Percentiles rank a stretch among this genome's conserved stretches.
phyloP scores from a whole-genome alignment of 2,797 vertebrate species.

The Coluber constrictor region DNA sequence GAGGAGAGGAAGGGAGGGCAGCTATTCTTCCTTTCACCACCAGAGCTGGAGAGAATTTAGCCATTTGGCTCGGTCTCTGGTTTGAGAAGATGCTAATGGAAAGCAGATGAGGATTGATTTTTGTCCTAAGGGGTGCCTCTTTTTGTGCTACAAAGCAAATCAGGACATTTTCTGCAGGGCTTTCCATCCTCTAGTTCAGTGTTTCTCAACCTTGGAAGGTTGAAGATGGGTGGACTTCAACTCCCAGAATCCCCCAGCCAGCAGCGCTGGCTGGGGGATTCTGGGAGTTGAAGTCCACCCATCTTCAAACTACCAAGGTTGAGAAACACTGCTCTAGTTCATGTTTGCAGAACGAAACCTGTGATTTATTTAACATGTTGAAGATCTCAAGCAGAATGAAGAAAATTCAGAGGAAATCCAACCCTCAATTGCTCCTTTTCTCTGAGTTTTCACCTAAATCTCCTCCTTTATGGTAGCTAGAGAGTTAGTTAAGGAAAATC shows the following conservation, averaged over 20 bases:
- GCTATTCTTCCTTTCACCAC: constrained; percentile 56
- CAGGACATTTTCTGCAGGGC: constrained; percentile 72
- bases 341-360: constrained; percentile 54
- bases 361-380: background rate
- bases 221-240: too few species aligned
- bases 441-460: background rate
- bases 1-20: constrained; percentile 32
- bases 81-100: constrained; percentile 86
- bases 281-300: too few species aligned
- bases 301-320: too few species aligned
- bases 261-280: too few species aligned
- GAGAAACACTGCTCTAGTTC: constrained; percentile 31
- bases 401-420: background rate
- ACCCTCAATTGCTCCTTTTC: background rate
- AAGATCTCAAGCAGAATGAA: background rate
- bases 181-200: constrained; percentile 55
- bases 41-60: constrained; percentile 54
- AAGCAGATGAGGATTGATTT: constrained; percentile 85
- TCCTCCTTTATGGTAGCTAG: background rate
- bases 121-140: constrained; percentile 77
- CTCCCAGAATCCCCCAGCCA: too few species aligned
- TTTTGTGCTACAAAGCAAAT: background rate
- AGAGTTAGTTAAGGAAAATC: background rate
- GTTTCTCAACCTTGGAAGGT: too few species aligned
- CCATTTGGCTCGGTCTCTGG: constrained; percentile 61